phyloP scores from a whole-genome alignment of 2,888 invertebrate genomes.

The Yponomeuta malinellus region DNA sequence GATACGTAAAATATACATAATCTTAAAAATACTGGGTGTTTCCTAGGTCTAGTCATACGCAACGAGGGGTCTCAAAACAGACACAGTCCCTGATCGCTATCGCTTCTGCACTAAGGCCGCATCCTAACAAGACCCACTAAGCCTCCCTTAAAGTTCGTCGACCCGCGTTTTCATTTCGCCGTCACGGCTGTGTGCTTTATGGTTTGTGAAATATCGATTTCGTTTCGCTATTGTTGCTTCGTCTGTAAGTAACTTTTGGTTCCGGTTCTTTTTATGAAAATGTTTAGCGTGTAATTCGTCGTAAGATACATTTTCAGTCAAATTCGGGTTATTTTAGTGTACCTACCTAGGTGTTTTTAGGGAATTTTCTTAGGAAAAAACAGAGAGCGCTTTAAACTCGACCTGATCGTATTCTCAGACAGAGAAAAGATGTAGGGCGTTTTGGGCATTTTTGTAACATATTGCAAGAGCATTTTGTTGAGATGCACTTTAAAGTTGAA shows the following conservation, averaged over 20 bases:
- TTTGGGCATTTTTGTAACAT: no score
- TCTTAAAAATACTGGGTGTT: no score
- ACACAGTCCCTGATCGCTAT: background rate
- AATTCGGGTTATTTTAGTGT: background rate
- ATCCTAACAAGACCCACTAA: background rate
- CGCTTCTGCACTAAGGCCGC: background rate
- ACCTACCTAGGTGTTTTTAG: no score
- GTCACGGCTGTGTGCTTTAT: conserved; percentile 3
- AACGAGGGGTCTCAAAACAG: no score
- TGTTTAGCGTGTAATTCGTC: background rate
- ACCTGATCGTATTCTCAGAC: no score
- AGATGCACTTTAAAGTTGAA: no score
- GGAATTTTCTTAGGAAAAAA: no score
- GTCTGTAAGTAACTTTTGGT: background rate
- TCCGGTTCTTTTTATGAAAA: background rate
- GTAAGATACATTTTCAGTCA: background rate
- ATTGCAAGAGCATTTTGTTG: no score
- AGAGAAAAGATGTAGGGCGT: no score
- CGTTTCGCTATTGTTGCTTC: conserved; percentile 7
- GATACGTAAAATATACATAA: no score
- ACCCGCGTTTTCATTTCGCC: conserved; percentile 8
- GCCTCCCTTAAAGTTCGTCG: conserved; percentile 11
- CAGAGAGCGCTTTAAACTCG: no score
- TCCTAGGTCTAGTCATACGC: no score
- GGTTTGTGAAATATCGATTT: conserved; percentile 13